phyloP scores from a whole-genome alignment of 2,113 vertebrate species.

The Candoia aspera region DNA sequence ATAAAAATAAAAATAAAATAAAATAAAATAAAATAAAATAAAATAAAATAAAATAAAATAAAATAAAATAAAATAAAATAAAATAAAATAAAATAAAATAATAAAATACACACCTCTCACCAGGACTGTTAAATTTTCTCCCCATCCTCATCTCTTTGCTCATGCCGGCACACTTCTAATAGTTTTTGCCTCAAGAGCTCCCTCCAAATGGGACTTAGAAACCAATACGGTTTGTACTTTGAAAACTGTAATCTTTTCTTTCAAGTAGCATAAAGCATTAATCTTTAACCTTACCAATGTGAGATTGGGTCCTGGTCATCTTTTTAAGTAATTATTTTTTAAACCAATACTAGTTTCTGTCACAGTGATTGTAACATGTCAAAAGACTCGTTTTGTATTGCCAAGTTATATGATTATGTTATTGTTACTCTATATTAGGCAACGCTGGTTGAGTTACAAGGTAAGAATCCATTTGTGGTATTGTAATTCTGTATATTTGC shows the following conservation, averaged over 20 bases:
- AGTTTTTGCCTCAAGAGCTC: conserved; percentile 7
- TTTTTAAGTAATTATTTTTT: not conserved
- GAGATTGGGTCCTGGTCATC: not conserved
- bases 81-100: no score
- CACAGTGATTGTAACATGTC: not conserved
- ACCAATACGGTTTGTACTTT: not conserved
- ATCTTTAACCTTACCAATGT: conserved; percentile 5
- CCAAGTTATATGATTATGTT: not conserved
- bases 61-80: no score
- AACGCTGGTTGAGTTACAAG: not conserved
- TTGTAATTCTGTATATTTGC: not conserved
- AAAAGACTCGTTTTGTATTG: not conserved
- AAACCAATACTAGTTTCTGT: conserved; percentile 10
- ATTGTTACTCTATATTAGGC: accelerated
- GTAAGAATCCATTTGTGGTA: not conserved
- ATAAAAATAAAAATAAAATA: no score
- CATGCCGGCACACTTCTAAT: conserved; percentile 2
- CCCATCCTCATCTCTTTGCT: not conserved
- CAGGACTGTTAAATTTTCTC: not conserved
- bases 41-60: no score
- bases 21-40: no score
- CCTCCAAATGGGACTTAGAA: conserved; percentile 8
- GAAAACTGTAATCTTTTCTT: conserved; percentile 28
- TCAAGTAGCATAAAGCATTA: conserved; percentile 32
- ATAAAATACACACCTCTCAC: not conserved